Evolutionary conservation across 2,797 vertebrate genomes (phyloP), one percentile per base, ranked within the genome.

Genomic region (Ceryle rudis): DNA sequence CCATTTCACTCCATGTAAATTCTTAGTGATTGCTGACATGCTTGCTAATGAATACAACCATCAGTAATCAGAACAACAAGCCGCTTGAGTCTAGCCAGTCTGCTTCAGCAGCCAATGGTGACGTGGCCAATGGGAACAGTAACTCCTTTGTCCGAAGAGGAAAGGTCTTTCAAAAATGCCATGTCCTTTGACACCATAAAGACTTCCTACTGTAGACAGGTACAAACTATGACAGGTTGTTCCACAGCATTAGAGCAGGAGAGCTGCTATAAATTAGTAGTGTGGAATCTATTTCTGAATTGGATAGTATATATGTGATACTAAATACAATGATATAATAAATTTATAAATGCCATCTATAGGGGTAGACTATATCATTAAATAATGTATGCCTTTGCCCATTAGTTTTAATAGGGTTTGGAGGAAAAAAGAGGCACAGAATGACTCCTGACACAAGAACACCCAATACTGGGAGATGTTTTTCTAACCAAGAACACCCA

Each of bases 11-110:
- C 51, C 35, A 85, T 61, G 28, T 28, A 93, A 95, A 86, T 94
- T 94, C 41, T 33, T n/a, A 94, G 65, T 82, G 82, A 90, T 73
- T 84, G 71, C 71, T 67, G 79, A 97, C 97, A 89, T 49, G 51
- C 47, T 62, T 67, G 11, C 51, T 94, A 95, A 96, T 79, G 54
- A 95, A 94, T 77, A 94, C 42, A 81, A 86, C 41, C 61, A 8
- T 47, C 94, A 94, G 84, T 58, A 92, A 94, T 82, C 85, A 80
- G 57, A 90, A 51, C 5, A 44, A 52, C 65, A 94, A 91, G 41
- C 86, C 93, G 23, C 60, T 95, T 57, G 67, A 93, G 51, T 89
- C 51, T 77, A 65, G 75, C 79, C 65, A 78, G 26, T 91, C 58
- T 78, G 39, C 47, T 88, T 91, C 60, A 87, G 62, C 20, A 96